Conservation (phyloP, 35 echinoderm and acorn worm species). For the Apostichopus parvimensis region DNA sequence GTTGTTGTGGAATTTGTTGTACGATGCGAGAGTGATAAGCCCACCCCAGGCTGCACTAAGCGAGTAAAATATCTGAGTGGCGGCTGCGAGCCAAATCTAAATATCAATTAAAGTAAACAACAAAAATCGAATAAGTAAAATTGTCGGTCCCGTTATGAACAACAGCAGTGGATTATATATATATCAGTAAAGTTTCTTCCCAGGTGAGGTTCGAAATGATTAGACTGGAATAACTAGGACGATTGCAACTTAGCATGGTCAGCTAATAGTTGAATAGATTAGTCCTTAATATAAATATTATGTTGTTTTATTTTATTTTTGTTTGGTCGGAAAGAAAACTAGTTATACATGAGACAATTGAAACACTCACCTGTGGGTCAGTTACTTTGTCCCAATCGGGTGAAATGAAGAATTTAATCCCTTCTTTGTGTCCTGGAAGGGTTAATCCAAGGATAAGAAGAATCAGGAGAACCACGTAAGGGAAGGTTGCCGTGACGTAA, state of each 20-base stretch:
- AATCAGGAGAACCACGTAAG: constrained; percentile 61
- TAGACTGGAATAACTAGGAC: no score
- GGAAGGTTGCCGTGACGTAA: constrained; percentile 77
- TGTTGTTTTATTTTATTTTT: no score
- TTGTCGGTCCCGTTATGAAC: no score
- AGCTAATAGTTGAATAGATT: no score
- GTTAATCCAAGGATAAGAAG: constrained; percentile 67
- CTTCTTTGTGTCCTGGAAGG: constrained; percentile 63
- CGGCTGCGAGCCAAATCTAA: constrained; percentile 83
- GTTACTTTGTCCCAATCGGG: constrained; percentile 52
- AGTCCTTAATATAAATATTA: no score
- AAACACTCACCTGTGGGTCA: constrained; percentile 52
- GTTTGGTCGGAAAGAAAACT: no score
- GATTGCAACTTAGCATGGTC: no score
- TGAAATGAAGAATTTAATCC: constrained; percentile 64
- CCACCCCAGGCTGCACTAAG: constrained; percentile 81
- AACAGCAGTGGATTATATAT: no score
- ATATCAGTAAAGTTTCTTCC: no score
- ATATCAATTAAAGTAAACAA: neutral
- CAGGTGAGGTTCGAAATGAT: no score
- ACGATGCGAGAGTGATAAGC: constrained; percentile 73
- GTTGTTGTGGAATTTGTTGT: constrained; percentile 93
- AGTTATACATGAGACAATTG: no score
- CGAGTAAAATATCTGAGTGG: constrained; percentile 80
- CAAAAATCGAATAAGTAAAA: neutral